phyloP scores from a whole-genome alignment of 2,797 vertebrate genomes.

The Catharus ustulatus region DNA sequence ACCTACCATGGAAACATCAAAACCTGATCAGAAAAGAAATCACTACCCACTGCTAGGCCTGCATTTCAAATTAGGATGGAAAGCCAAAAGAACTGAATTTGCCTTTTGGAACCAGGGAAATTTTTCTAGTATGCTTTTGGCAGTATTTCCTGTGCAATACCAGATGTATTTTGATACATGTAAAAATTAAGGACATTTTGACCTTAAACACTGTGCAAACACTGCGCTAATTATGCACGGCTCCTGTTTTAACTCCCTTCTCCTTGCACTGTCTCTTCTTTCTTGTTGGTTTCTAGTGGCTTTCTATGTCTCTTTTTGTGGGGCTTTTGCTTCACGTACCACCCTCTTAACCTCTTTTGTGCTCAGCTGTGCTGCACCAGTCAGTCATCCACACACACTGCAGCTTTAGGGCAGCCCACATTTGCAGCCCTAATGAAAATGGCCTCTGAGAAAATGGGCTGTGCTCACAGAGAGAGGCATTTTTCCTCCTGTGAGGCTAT shows the following conservation, averaged over 20 bases:
- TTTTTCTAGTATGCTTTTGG: not conserved
- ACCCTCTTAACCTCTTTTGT: not conserved
- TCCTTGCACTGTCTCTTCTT: not conserved
- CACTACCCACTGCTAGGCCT: not conserved
- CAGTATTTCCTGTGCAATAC: not conserved
- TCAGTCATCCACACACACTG: not conserved
- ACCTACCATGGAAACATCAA: not conserved
- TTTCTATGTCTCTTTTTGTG: not conserved
- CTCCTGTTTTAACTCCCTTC: not conserved
- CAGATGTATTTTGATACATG: not conserved
- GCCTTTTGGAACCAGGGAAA: not conserved
- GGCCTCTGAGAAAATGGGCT: not conserved
- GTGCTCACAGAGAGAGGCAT: not conserved
- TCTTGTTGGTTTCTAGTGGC: not conserved
- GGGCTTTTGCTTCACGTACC: not conserved
- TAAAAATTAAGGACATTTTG: not conserved
- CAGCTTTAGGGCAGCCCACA: not conserved
- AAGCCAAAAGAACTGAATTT: not conserved
- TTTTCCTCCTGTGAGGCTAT: not conserved
- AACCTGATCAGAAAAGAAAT: not conserved
- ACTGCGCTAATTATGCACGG: rapidly evolving
- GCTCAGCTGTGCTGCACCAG: not conserved
- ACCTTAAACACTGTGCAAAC: not conserved
- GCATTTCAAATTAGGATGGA: not conserved
- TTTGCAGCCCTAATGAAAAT: not conserved